A percentile compares a stretch with the other conserved stretches of the same genome.
Evolutionary conservation across 2,797 vertebrate species (phyloP).

Genomic region (Manis pentadactyla): DNA sequence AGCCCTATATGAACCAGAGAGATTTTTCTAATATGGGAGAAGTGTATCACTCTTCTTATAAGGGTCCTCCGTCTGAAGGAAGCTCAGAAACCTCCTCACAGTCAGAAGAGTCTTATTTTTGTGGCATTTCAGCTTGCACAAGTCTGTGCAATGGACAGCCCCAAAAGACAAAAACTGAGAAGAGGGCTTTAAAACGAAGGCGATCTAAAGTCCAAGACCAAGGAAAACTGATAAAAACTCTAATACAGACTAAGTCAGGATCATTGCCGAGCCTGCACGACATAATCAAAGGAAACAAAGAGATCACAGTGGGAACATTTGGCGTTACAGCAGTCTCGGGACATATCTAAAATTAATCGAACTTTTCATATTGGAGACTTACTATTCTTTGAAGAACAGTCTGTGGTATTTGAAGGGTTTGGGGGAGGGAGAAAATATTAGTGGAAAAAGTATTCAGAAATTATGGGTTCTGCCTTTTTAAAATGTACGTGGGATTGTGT

Average conservation of each 20-base stretch:
- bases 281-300: constrained; percentile 97
- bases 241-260: constrained; percentile 90
- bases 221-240: constrained; percentile 90
- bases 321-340: constrained; percentile 94
- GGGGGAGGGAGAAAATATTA: constrained; percentile 79
- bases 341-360: constrained; percentile 90
- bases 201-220: constrained; percentile 92
- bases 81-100: constrained; percentile 95
- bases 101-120: constrained; percentile 95
- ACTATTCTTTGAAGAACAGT: constrained; percentile 86
- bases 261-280: constrained; percentile 95
- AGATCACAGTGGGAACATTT: constrained; percentile 93
- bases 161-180: constrained; percentile 93
- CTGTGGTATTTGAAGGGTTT: constrained; percentile 86
- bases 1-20: constrained; percentile 90
- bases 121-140: constrained; percentile 90
- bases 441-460: constrained; percentile 86
- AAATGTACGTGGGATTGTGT: constrained; percentile 84
- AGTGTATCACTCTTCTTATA: constrained; percentile 88
- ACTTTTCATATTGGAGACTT: constrained; percentile 83
- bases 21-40: constrained; percentile 89
- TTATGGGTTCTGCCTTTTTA: constrained; percentile 83
- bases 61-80: constrained; percentile 92
- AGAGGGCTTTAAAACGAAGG: constrained; percentile 92
- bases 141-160: constrained; percentile 92